These are phyloP conservation scores for Netelia inedita DNA, from an alignment of 2,888 invertebrate species.

Conservation along the genomic window DNA sequence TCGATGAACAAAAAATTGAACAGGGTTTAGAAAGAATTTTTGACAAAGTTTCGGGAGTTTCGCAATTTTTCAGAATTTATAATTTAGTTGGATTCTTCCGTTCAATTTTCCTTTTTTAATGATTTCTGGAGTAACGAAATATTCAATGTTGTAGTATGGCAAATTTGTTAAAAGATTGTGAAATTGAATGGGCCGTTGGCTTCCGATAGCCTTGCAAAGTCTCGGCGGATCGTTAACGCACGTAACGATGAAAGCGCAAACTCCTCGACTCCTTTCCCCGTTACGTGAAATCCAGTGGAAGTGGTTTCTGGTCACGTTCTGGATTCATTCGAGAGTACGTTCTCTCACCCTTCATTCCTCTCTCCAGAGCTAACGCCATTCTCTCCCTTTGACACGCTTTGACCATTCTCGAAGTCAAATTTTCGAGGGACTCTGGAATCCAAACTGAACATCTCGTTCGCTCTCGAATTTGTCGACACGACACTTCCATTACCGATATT, in stretches of 20 bases:
- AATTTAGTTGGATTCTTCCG: not conserved
- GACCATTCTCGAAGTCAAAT: slow-evolving; percentile 44
- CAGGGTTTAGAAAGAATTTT: not conserved
- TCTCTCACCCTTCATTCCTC: slow-evolving; percentile 1
- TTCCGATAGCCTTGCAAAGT: not conserved
- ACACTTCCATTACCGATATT: slow-evolving; percentile 31
- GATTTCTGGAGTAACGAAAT: not conserved
- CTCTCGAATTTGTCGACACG: slow-evolving; percentile 28
- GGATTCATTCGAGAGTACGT: slow-evolving; percentile 41
- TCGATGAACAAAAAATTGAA: not conserved
- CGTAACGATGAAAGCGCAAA: slow-evolving; percentile 41
- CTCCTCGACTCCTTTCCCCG: slow-evolving; percentile 10
- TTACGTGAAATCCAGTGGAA: slow-evolving; percentile 41
- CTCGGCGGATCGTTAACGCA: not conserved
- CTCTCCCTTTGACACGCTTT: slow-evolving; percentile 44
- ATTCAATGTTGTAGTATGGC: not conserved
- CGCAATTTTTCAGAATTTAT: not conserved
- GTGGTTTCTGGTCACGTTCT: slow-evolving; percentile 43
- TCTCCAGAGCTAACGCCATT: not conserved
- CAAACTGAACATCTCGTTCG: not conserved
- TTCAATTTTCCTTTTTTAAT: not conserved
- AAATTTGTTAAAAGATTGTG: not conserved
- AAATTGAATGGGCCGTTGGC: not conserved
- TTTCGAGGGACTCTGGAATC: slow-evolving; percentile 24
- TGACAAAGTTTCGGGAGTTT: not conserved